Conservation (phyloP, 2,888 invertebrate species). For the Conistra vaccinii region DNA sequence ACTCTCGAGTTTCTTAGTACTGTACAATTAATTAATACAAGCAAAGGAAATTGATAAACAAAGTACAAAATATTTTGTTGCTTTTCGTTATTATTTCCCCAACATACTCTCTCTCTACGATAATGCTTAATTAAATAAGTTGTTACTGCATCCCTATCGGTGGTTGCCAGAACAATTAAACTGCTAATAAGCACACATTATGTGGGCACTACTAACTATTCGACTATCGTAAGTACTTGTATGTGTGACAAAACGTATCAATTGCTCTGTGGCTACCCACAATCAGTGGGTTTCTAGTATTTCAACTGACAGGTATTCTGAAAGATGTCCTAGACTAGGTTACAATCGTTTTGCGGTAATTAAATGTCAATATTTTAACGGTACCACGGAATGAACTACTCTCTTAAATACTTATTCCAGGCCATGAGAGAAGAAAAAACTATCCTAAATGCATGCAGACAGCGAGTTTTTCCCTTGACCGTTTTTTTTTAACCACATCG, state of each 20-base stretch:
- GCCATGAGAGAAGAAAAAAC: neutral
- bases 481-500: neutral
- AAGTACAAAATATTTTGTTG: neutral
- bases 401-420: neutral
- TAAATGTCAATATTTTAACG: too few relatives aligned
- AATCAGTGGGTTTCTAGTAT: conserved; percentile 53
- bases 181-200: conserved; percentile 45
- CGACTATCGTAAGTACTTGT: conserved; percentile 1
- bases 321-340: conserved; percentile 19
- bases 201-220: conserved; percentile 35
- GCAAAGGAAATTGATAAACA: conserved; percentile 19
- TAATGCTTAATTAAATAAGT: conserved; percentile 36
- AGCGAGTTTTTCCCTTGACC: neutral
- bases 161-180: conserved; percentile 40
- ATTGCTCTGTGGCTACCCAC: conserved; percentile 66
- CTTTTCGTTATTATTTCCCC: neutral
- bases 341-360: neutral
- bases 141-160: conserved; percentile 24
- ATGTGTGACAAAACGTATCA: conserved; percentile 57
- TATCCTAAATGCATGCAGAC: neutral
- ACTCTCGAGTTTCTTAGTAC: neutral
- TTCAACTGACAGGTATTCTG: conserved; percentile 41
- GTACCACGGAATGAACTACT: neutral
- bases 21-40: neutral
- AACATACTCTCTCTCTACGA: conserved; percentile 8